These are phyloP conservation scores for Tragelaphus strepsiceros DNA, from an alignment of 2,113 vertebrate species.

Conservation along the genomic window DNA sequence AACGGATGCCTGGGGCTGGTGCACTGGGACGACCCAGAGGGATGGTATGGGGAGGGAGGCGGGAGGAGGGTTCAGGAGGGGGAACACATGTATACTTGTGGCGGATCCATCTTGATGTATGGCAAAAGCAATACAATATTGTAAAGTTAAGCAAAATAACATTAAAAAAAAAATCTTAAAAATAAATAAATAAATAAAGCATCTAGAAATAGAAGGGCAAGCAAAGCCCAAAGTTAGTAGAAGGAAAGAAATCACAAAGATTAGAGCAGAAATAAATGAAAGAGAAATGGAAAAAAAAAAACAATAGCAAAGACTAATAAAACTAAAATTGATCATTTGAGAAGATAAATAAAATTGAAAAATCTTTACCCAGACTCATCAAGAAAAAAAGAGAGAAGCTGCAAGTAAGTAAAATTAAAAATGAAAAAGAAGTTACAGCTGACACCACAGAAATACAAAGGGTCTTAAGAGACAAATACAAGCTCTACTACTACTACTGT, in stretches of 20 bases:
- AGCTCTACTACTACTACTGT: background rate
- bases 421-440: background rate
- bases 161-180: too few relatives aligned
- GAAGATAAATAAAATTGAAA: background rate
- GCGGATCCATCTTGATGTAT: too few relatives aligned
- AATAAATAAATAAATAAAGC: too few relatives aligned
- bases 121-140: too few relatives aligned
- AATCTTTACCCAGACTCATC: background rate
- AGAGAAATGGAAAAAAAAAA: background rate
- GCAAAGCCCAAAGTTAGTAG: background rate
- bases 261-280: background rate
- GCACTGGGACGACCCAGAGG: too few relatives aligned
- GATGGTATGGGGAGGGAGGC: too few relatives aligned
- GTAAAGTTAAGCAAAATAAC: too few relatives aligned
- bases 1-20: too few relatives aligned
- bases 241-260: background rate
- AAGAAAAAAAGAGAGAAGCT: background rate
- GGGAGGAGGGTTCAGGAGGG: too few relatives aligned
- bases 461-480: background rate
- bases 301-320: too few relatives aligned
- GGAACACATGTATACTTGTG: too few relatives aligned
- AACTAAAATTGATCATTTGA: background rate
- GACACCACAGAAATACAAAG: background rate
- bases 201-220: background rate
- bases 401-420: background rate